phyloP scores from a whole-genome alignment of 2,888 invertebrate genomes.

The Gnatocerus cornutus region DNA sequence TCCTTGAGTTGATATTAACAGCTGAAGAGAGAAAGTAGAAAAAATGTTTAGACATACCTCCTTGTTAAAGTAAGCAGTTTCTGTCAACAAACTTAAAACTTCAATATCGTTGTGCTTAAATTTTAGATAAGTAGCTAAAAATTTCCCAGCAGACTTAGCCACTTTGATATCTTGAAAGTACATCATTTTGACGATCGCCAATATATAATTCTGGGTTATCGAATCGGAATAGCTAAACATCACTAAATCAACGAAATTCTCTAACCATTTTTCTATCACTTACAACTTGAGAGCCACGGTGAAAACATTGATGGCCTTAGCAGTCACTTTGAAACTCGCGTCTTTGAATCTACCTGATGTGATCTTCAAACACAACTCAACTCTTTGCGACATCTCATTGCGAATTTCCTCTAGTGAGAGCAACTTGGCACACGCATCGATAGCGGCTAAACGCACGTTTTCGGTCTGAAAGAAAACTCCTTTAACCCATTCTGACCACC shows the following conservation, averaged over 20 bases:
- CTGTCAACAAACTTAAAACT: not conserved
- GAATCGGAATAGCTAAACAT: conserved; percentile 3
- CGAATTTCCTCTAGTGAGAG: conserved; percentile 2
- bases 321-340: not conserved
- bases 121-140: conserved; percentile 12
- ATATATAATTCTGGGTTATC: conserved; percentile 1
- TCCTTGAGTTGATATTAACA: too few species aligned
- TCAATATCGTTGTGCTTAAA: not conserved
- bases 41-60: conserved; percentile 11
- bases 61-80: conserved; percentile 9
- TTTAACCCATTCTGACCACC: not conserved
- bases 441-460: conserved; percentile 6
- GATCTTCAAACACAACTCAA: conserved; percentile 25
- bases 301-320: conserved; percentile 8
- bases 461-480: conserved; percentile 11
- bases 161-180: conserved; percentile 1
- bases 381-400: not conserved
- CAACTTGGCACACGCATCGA: conserved; percentile 12
- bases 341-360: conserved; percentile 11
- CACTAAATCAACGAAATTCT: not conserved
- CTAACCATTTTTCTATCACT: not conserved
- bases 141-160: conserved; percentile 22
- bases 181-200: not conserved
- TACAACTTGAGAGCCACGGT: conserved; percentile 13
- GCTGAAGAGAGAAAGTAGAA: too few species aligned